Conservation (phyloP, 2,797 vertebrate species). For the Alectoris magna region DNA sequence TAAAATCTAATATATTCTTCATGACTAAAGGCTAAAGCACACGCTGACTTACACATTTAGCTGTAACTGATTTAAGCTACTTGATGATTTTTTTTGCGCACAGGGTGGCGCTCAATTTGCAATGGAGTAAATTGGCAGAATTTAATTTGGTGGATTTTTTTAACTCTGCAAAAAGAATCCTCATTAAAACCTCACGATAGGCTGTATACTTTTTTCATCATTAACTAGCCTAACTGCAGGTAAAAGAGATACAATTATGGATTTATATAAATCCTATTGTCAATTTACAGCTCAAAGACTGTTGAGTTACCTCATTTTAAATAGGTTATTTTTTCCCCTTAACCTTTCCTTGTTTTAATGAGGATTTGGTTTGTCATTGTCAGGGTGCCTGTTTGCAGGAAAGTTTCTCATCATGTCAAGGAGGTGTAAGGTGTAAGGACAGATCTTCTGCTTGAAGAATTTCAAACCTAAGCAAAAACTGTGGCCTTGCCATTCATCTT, state of each 20-base stretch:
- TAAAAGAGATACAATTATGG: conserved; percentile 97
- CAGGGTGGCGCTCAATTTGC: conserved; percentile 92
- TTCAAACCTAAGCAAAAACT: conserved; percentile 53
- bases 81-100: conserved; percentile 86
- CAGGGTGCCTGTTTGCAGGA: conserved; percentile 76
- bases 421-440: conserved; percentile 50
- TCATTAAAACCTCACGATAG: conserved; percentile 94
- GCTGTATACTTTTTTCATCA: conserved; percentile 91
- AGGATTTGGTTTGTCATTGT: conserved; percentile 86
- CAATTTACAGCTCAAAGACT: conserved; percentile 95
- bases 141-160: conserved; percentile 99
- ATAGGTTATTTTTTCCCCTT: conserved; percentile 85
- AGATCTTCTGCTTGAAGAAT: conserved; percentile 63
- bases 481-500: not conserved
- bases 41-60: conserved; percentile 94
- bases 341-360: conserved; percentile 93
- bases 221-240: conserved; percentile 92
- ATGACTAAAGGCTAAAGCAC: conserved; percentile 89
- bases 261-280: conserved; percentile 96
- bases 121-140: conserved; percentile 94
- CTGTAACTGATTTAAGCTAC: conserved; percentile 92
- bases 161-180: conserved; percentile 94
- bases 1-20: conserved; percentile 95
- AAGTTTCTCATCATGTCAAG: conserved; percentile 77
- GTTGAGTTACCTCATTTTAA: conserved; percentile 87